These are phyloP conservation scores for Rhinogobius similis DNA, from an alignment of 2,113 vertebrate genomes.

Conservation along the genomic window DNA sequence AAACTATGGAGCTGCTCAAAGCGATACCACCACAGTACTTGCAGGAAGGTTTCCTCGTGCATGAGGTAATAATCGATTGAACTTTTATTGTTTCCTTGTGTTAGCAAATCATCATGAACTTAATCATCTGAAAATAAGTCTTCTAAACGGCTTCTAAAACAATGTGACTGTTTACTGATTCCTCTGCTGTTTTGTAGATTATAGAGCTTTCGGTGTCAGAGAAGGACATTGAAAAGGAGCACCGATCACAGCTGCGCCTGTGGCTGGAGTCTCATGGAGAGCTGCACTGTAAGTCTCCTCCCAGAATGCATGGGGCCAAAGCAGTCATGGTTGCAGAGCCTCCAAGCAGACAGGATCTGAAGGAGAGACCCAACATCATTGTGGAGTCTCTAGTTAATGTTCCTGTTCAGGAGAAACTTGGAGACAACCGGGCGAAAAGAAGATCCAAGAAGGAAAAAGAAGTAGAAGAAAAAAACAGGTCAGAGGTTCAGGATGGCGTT, in stretches of 20 bases:
- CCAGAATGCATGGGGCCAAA: slow-evolving; percentile 92
- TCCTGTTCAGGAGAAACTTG: slow-evolving; percentile 5
- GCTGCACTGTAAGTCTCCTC: slow-evolving; percentile 84
- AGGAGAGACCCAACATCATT: slow-evolving; percentile 87
- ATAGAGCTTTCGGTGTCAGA: slow-evolving; percentile 86
- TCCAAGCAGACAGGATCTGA: slow-evolving; percentile 79
- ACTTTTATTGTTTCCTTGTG: slow-evolving; percentile 9
- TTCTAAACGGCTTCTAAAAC: neutral
- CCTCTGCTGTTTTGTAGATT: slow-evolving; percentile 74
- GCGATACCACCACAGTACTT: slow-evolving; percentile 86
- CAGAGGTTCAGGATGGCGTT: neutral
- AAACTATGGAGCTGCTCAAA: slow-evolving; percentile 91
- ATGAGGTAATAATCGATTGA: slow-evolving; percentile 80
- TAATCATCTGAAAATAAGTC: neutral
- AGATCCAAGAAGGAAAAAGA: slow-evolving; percentile 11
- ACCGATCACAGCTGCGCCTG: slow-evolving; percentile 86
- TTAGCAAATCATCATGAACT: slow-evolving; percentile 11
- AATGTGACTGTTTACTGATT: neutral
- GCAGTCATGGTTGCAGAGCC: slow-evolving; percentile 92
- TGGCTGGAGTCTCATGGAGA: slow-evolving; percentile 91
- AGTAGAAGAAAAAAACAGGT: neutral
- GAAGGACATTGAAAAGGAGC: slow-evolving; percentile 92
- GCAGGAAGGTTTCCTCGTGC: slow-evolving; percentile 89
- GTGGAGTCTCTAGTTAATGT: slow-evolving; percentile 60
- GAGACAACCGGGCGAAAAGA: slow-evolving; percentile 11